Base-by-base conservation (phyloP, 2,113 vertebrate genomes). In the Cheirogaleus medius region DNA sequence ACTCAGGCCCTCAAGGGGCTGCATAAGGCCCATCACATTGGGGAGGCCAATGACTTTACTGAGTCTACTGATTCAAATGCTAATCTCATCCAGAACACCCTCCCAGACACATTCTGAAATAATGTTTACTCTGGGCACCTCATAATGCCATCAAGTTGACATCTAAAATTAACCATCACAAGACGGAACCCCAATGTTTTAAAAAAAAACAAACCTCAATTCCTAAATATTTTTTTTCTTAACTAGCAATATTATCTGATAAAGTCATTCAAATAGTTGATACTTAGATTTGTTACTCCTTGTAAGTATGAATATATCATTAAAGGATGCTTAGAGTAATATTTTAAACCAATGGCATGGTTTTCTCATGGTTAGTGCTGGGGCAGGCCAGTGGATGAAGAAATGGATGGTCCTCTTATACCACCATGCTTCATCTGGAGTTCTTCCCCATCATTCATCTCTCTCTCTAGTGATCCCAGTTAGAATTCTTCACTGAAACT, bases 181-280 rank as follows among this genome's bases (percentile, higher is more conserved):
- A 54, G n/a, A 52, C 21, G n/a, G 44, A 95, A 58, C 20, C 32
- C 25, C 90, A 58, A 86, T 58, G 39, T 80, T 63, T 80, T 63
- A 34, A 64, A 97, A 97, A 81, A 52, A 52, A 87, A 27, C 42
- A 47, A 52, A 87, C 20, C 20, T 21, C 5, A n/a, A 27, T 52
- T 84, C 12, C 37, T 94, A 54, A 91, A 49, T 86, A 71, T 60
- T 42, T 54, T 87, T 90, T 34, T 49, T 95, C 47, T 94, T 92
- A 68, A 90, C 84, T 49, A 60, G 56, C 63, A 78, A 71, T 90
- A 25, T 56, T 82, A 60, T 12, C 69, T 78, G 34, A 71, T 42
- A 83, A 96, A 92, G 17, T 74, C 76, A 90, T 94, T 42, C 34
- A 76, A 12, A 13, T 54, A 49, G 34, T 44, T 95, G n/a, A 71